Percentiles rank a stretch among this genome's conserved stretches.
These are phyloP conservation scores for Sakesphorus luctuosus DNA, from an alignment of 2,113 vertebrate genomes.

Conservation along the genomic window DNA sequence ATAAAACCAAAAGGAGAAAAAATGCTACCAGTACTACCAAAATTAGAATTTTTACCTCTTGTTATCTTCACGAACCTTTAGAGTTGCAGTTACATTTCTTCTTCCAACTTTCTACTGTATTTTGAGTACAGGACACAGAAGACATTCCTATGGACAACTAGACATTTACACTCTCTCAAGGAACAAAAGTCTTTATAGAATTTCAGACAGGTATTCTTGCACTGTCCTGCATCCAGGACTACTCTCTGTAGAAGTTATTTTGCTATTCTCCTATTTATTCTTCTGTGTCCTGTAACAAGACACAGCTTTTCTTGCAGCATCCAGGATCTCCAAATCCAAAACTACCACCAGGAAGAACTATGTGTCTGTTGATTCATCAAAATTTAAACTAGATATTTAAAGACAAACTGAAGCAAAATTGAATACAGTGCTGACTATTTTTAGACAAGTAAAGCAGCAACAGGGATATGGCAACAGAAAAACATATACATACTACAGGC, in stretches of 20 bases:
- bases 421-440: constrained; percentile 43
- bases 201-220: not conserved
- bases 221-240: not conserved
- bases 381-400: not conserved
- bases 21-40: not conserved
- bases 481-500: constrained; percentile 94
- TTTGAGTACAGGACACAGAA: not conserved
- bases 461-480: constrained; percentile 77
- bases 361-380: not conserved
- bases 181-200: not conserved
- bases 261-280: not conserved
- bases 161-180: not conserved
- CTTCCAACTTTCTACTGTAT: not conserved
- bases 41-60: not conserved
- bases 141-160: not conserved
- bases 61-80: not conserved
- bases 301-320: not conserved
- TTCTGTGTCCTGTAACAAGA: not conserved
- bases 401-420: constrained; percentile 34
- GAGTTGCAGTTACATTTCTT: not conserved
- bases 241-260: not conserved
- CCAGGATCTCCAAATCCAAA: not conserved
- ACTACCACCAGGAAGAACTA: not conserved
- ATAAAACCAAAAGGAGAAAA: not conserved
- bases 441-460: constrained; percentile 63